These are phyloP conservation scores for Zosterops borbonicus DNA, from an alignment of 2,113 vertebrate genomes.

Conservation along the genomic window DNA sequence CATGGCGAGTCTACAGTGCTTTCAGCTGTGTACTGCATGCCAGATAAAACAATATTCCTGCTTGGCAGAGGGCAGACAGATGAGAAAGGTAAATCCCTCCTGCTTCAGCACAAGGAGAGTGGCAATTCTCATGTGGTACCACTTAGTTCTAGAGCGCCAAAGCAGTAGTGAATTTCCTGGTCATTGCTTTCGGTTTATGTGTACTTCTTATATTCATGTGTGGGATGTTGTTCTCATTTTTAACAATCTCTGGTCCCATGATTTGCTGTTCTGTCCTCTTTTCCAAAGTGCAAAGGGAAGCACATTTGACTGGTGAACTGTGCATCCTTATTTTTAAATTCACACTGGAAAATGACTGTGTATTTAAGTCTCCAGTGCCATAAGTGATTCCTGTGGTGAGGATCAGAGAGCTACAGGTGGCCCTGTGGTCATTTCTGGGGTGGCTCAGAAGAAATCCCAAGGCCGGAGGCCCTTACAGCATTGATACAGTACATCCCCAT, in stretches of 20 bases:
- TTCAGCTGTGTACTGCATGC: not conserved
- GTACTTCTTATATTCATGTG: not conserved
- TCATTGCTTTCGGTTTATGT: not conserved
- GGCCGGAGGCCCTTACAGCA: not conserved
- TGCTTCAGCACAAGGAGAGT: not conserved
- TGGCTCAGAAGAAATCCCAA: not conserved
- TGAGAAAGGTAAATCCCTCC: not conserved
- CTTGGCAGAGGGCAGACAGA: not conserved
- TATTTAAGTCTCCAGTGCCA: not conserved
- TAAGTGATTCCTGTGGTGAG: not conserved
- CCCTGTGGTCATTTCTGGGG: not conserved
- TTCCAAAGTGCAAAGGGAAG: not conserved
- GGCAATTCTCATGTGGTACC: not conserved
- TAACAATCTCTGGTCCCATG: not conserved
- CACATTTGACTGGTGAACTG: not conserved
- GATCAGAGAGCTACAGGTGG: not conserved
- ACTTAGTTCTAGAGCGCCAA: not conserved
- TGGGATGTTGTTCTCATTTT: not conserved
- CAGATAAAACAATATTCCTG: not conserved
- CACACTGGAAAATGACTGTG: not conserved
- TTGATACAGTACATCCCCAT: not conserved
- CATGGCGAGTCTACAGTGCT: rapidly evolving
- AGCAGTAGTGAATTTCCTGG: not conserved
- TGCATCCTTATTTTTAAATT: not conserved
- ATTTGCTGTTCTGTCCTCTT: not conserved